phyloP scores from a whole-genome alignment of 2,888 invertebrate species.

The Ligdia adustata region DNA sequence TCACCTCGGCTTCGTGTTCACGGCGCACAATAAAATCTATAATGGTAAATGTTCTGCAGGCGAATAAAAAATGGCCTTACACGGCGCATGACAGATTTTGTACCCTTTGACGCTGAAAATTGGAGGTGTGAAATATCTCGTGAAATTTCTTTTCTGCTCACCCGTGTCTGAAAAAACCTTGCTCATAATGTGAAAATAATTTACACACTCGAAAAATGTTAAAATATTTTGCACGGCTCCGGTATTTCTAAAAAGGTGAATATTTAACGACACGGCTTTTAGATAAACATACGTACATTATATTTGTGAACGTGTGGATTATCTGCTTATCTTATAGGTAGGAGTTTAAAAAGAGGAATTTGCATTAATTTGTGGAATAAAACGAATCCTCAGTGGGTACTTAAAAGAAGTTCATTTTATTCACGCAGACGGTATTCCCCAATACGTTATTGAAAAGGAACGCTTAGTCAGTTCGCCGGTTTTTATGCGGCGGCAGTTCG shows the following conservation, averaged over 20 bases:
- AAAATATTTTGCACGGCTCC: conserved; percentile 14
- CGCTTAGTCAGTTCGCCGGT: conserved; percentile 47
- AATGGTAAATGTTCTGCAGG: conserved; percentile 32
- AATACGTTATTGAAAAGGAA: conserved; percentile 48
- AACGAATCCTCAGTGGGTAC: conserved; percentile 6
- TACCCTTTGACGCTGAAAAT: conserved; percentile 37
- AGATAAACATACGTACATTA: conserved; percentile 1
- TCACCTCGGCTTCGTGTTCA: conserved; percentile 35
- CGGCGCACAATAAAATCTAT: conserved; percentile 35
- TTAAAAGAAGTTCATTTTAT: conserved; percentile 17
- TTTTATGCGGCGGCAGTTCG: conserved; percentile 56
- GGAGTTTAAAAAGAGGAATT: not conserved
- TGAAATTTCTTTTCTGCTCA: conserved; percentile 28
- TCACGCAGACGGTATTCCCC: conserved; percentile 32
- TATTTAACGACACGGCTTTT: conserved; percentile 17
- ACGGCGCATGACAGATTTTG: conserved; percentile 35
- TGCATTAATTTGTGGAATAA: not conserved
- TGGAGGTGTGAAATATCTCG: conserved; percentile 33
- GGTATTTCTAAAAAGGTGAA: conserved; percentile 22
- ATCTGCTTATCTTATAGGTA: no score
- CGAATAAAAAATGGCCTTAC: conserved; percentile 32
- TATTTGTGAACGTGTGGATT: not conserved
- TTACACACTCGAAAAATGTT: conserved; percentile 23
- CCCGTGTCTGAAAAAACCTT: conserved; percentile 23
- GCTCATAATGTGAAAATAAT: conserved; percentile 28